Base-by-base conservation (phyloP, 2,797 vertebrate species). In the Morelia viridis region DNA sequence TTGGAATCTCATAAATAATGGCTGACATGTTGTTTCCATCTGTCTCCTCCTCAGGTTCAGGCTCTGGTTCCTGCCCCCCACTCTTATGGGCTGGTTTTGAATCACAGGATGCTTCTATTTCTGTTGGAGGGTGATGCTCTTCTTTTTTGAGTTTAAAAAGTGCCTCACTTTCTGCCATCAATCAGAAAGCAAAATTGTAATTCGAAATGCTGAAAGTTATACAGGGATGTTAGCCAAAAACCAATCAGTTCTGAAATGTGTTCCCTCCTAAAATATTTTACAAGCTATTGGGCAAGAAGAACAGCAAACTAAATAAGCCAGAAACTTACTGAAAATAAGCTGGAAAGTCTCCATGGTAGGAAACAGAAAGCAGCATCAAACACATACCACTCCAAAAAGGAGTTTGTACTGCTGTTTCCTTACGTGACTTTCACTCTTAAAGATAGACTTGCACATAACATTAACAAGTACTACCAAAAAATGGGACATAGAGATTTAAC, bases 1-100 rank as follows among this genome's bases (percentile, higher is more conserved):
- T 97, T 71, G 97, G 97, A 92, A 97, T 97, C 94, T 97, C 96
- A 0, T 97, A 97, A 95, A 97, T 97, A 92, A 97, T 97, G 85
- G 97, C 94, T 0, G 96, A 96, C 89, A 95, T 93, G n/a, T 96
- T 93, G 0, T 90, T 94, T 85, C 95, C 28, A 0, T 96, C 96
- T 0, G 94, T 1, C 31, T 96, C 96, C 85, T 92, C 89, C 60
- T 92, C 92, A 7, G 89, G 89, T 64, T 96, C 96, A 2, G 91
- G 89, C 0, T 92, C 89, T 0, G 50, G 84, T 83, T 94, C 95
- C 4, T 62, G 0, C 4, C 89, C 92, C 92, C 91, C 90, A 31
- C 22, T 1, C 85, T 94, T 89, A 41, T 89, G 0, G 90, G 56
- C 53, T 57, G 91, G 0, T 26, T 84, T 6, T 60, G 41, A 24